Percentiles rank a stretch among this genome's conserved stretches.
Conservation (phyloP, 2,888 invertebrate species). For the Lysandra bellargus region DNA sequence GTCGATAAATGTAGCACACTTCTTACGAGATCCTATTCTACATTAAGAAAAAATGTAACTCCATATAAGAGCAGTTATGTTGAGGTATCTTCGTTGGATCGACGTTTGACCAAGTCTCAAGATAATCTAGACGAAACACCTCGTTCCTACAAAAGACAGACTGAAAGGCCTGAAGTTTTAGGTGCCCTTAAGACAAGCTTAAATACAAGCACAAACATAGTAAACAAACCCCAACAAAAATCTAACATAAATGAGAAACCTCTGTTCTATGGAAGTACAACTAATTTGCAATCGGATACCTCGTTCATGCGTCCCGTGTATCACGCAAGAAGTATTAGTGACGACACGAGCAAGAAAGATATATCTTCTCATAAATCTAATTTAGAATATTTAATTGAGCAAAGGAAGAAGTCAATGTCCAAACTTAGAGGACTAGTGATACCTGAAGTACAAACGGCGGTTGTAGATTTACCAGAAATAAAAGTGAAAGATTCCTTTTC, state of each 20-base stretch:
- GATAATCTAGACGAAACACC: constrained; percentile 78
- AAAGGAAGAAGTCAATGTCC: constrained; percentile 89
- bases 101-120: constrained; percentile 73
- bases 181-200: constrained; percentile 69
- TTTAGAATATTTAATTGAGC: constrained; percentile 88
- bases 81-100: constrained; percentile 66
- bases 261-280: constrained; percentile 72
- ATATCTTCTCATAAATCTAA: constrained; percentile 80
- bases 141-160: constrained; percentile 59
- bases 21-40: constrained; percentile 57
- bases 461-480: constrained; percentile 90
- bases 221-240: constrained; percentile 44
- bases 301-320: constrained; percentile 59
- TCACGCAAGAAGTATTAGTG: constrained; percentile 70
- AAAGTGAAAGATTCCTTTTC: constrained; percentile 84
- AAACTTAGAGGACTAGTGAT: constrained; percentile 94
- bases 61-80: constrained; percentile 58
- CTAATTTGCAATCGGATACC: constrained; percentile 62
- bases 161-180: constrained; percentile 72
- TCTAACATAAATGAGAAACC: constrained; percentile 59
- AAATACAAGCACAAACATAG: constrained; percentile 48
- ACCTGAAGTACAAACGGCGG: constrained; percentile 85
- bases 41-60: constrained; percentile 57
- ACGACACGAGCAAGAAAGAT: constrained; percentile 66
- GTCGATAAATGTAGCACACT: constrained; percentile 71